Base-by-base conservation (phyloP, 2,888 invertebrate genomes). In the Pollenia amentaria region DNA sequence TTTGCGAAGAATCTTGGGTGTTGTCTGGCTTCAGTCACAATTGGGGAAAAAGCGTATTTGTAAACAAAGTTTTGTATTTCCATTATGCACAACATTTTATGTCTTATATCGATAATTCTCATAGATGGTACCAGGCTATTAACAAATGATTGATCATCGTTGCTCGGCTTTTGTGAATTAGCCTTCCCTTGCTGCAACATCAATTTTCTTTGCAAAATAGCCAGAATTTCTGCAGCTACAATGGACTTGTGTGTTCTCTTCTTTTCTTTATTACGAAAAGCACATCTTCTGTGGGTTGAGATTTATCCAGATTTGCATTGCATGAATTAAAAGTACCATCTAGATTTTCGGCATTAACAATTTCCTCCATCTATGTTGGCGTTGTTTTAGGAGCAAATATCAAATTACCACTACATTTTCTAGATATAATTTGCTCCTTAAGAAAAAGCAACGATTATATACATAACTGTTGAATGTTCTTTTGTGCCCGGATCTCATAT, bases 391-490 rank as follows among this genome's bases (percentile, higher is more conserved):
- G 42, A 12, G 10, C 11, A 60, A 10, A 4, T 57, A 10, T 18
- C n/a, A 73, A 57, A 57, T 57, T 57, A 4, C 18, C 73, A 57
- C 4, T 57, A 55, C 70, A 76, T 64, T 67, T 60, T 44, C 70
- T 11, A 46, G 51, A 29, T 62, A 64, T 86, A 70, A 70, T 57
- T 53, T 86, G 82, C 46, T 82, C 82, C 16, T 82, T 82, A 9
- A 73, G 67, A 72, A 53, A 2, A 21, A 21, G 21, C 21, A 21
- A 21, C 21, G 21, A 2, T 21, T 21, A n/a, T n/a, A n/a, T n/a
- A n/a, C n/a, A n/a, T n/a, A n/a, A n/a, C n/a, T n/a, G n/a, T n/a
- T n/a, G n/a, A n/a, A n/a, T n/a, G n/a, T n/a, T n/a, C 21, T 21
- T 1, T 21, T 21, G 1, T 21, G 21, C 21, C 21, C 21, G 21